Evolutionary conservation across 2,888 invertebrate genomes (phyloP), one percentile per base, ranked within the genome.

Genomic region (Seira musarum): DNA sequence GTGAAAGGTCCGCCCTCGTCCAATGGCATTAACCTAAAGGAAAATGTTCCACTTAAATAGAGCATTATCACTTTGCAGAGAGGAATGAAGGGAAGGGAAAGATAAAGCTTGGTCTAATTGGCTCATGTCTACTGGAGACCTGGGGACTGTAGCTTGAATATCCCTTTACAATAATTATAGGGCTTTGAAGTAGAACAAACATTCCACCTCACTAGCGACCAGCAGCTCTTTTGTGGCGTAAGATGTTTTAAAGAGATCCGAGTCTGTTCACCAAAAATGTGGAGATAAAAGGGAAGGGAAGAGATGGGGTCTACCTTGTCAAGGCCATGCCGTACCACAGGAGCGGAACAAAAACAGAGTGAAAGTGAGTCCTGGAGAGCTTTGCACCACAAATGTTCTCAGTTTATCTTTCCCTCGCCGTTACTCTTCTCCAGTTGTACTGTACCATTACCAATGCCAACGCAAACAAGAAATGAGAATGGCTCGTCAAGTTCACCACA

Each of bases 91-190:
- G 3, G 30, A 30, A 30, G 49, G 49, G 69, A 10, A 57, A 66
- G 66, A 74, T 74, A 66, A 74, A 74, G 60, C 40, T 40, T 15
- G 61, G 60, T 57, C 57, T 74, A 74, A 74, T 74, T 74, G 74
- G 74, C 64, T 19, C 57, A 66, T 73, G 49, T 49, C 49, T 49
- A 49, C 6, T 13, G 49, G 17, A 49, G 49, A n/a, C 49, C 49
- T 3, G 15, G 17, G 17, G 49, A n/a, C 49, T n/a, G 49, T 49
- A 49, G 49, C 17, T 49, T 30, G 30, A 30, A 30, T 30, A 5
- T 30, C 30, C 8, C 30, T 8, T 30, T 30, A 30, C 30, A 30
- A 30, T 30, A 30, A 30, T 30, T 30, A 30, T 30, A 30, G 30
- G 8, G 30, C 30, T 30, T 30, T 30, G 30, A 30, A 30, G 30